Evolutionary conservation across 1,140 invertebrate species (phyloP), one percentile per base, ranked within the genome.

Genomic region (Ooceraea biroi): DNA sequence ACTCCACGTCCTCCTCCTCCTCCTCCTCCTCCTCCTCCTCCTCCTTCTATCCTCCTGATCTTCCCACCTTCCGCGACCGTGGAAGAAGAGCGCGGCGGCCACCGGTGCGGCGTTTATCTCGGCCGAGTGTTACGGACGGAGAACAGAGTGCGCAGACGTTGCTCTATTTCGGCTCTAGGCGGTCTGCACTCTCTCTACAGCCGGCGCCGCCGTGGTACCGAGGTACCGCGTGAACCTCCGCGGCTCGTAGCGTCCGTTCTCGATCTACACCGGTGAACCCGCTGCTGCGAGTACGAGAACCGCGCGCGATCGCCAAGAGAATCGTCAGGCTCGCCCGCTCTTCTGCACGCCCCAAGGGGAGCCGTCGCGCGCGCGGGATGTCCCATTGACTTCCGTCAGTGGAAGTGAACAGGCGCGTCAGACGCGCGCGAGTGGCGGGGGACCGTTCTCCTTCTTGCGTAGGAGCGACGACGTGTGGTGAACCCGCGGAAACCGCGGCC

Each of bases 41-140:
- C 82, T 80, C 72, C 87, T 89, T 88, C 89, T 85, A 89, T 89
- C 86, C 86, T 89, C 85, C 83, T 74, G 71, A 71, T 85, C 83
- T 78, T 85, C 85, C 86, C 88, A 85, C 87, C 87, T 88, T 85
- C 85, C 85, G 87, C 83, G 66, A 83, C 87, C 88, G 88, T 89
- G 88, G 88, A 89, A 89, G 88, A 89, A 87, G 88, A 89, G 88
- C 88, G 73, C 76, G 52, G 50, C 76, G 76, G 87, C 88, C 87
- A 88, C 84, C 76, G 76, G 80, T 80, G 84, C 87, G 84, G 77
- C 60, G 73, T 63, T 88, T 86, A 89, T 89, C 88, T 87, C 84
- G 52, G 66, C 77, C 76, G 88, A 89, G 88, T 89, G 88, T 86
- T 88, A 84, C 87, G 80, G 83, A 76, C 87, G 73, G 78, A 80